These are phyloP conservation scores for Scaptomyza cyrtandrae DNA, from an alignment of 2,888 invertebrate genomes.

Conservation along the genomic window DNA sequence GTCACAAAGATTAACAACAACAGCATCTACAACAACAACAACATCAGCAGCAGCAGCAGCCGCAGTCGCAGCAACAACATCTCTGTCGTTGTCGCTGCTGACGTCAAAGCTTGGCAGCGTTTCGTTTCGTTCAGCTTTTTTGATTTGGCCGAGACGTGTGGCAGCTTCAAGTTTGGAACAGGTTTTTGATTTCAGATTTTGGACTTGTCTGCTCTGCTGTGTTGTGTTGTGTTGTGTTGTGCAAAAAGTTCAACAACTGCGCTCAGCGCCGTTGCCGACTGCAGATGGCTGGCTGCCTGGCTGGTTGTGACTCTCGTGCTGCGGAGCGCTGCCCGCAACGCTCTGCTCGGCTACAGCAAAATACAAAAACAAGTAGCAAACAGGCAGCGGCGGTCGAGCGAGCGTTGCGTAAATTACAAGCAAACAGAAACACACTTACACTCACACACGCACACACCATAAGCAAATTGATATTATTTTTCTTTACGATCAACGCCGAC, in stretches of 20 bases:
- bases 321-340: conserved; percentile 22
- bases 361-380: conserved; percentile 72
- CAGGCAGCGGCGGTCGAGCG: conserved; percentile 68
- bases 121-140: conserved; percentile 62
- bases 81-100: conserved; percentile 25
- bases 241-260: conserved; percentile 77
- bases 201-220: conserved; percentile 55
- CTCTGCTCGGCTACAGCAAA: conserved; percentile 20
- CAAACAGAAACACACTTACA: conserved; percentile 31
- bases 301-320: conserved; percentile 73
- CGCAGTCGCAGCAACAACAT: conserved; percentile 4
- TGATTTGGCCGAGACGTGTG: conserved; percentile 76
- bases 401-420: conserved; percentile 75
- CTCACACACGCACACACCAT: conserved; percentile 5
- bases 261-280: conserved; percentile 28
- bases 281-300: conserved; percentile 44
- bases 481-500: conserved; percentile 49
- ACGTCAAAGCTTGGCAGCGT: conserved; percentile 62
- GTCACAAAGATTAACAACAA: conserved; percentile 71
- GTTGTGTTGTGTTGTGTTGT: conserved; percentile 46
- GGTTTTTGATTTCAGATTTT: conserved; percentile 74
- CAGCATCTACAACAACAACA: conserved; percentile 67
- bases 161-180: conserved; percentile 69
- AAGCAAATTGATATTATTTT: conserved; percentile 39
- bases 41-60: conserved; percentile 10